phyloP scores from a whole-genome alignment of 2,113 vertebrate genomes.

The Clupea harengus region DNA sequence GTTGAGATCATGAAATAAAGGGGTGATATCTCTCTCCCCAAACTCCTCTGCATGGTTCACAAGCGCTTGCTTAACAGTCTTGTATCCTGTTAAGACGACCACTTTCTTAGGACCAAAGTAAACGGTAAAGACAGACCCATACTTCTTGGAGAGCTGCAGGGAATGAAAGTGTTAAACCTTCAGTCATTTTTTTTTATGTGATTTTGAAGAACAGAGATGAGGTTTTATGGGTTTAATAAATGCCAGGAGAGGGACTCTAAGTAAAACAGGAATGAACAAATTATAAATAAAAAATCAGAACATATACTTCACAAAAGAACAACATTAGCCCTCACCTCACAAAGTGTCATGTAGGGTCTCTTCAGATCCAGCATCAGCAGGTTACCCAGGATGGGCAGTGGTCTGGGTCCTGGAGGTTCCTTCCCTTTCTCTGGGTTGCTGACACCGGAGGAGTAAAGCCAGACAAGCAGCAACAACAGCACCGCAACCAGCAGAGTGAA shows the following conservation, averaged over 20 bases:
- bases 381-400: constrained; percentile 58
- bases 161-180: neutral
- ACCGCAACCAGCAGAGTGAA: constrained; percentile 29
- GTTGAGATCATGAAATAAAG: constrained; percentile 56
- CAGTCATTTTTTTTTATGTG: no score
- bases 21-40: constrained; percentile 64
- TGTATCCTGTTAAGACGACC: constrained; percentile 68
- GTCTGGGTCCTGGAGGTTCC: constrained; percentile 49
- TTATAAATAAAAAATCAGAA: no score
- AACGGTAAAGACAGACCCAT: constrained; percentile 71
- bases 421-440: constrained; percentile 14
- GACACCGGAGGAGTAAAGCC: constrained; percentile 3
- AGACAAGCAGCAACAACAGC: constrained; percentile 35
- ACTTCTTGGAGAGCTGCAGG: constrained; percentile 69
- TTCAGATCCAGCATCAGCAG: constrained; percentile 54
- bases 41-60: constrained; percentile 69
- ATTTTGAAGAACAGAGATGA: no score
- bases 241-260: no score
- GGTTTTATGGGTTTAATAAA: no score
- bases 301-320: neutral
- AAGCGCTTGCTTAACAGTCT: constrained; percentile 71
- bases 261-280: no score
- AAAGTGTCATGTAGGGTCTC: constrained; percentile 39
- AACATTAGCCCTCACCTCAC: constrained; percentile 41
- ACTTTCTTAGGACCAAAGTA: constrained; percentile 68